phyloP scores from a whole-genome alignment of 2,888 invertebrate species.

The Pachydiplax longipennis region DNA sequence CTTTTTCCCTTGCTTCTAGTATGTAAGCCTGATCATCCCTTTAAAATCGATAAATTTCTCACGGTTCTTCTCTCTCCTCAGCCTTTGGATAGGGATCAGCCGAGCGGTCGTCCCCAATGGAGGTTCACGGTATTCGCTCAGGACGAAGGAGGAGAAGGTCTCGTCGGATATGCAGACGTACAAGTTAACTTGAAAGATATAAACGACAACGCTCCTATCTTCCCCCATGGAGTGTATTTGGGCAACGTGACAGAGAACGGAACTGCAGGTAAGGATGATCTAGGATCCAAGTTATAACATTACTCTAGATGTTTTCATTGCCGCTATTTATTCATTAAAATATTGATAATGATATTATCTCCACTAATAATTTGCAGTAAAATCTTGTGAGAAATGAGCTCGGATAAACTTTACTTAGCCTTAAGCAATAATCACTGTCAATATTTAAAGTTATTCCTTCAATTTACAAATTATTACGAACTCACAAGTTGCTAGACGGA shows the following conservation, averaged over 20 bases:
- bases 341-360: not conserved
- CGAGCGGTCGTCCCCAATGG: slow-evolving; percentile 95
- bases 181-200: slow-evolving; percentile 97
- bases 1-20: not conserved
- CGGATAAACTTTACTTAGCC: too few relatives aligned
- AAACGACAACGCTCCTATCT: slow-evolving; percentile 97
- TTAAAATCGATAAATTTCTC: not conserved
- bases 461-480: too few relatives aligned
- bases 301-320: not conserved
- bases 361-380: too few relatives aligned
- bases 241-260: slow-evolving; percentile 97
- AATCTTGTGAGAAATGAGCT: too few relatives aligned
- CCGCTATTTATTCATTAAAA: not conserved
- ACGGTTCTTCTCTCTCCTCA: slow-evolving; percentile 55
- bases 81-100: slow-evolving; percentile 96
- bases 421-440: too few relatives aligned
- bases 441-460: too few relatives aligned
- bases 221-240: slow-evolving; percentile 92
- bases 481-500: too few relatives aligned
- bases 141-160: slow-evolving; percentile 93
- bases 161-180: slow-evolving; percentile 96
- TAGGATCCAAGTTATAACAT: slow-evolving; percentile 3
- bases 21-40: not conserved
- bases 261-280: slow-evolving; percentile 69
- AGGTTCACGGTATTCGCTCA: slow-evolving; percentile 95